Evolutionary conservation across 2,888 invertebrate genomes (phyloP).

Genomic region (Alcis repandata): DNA sequence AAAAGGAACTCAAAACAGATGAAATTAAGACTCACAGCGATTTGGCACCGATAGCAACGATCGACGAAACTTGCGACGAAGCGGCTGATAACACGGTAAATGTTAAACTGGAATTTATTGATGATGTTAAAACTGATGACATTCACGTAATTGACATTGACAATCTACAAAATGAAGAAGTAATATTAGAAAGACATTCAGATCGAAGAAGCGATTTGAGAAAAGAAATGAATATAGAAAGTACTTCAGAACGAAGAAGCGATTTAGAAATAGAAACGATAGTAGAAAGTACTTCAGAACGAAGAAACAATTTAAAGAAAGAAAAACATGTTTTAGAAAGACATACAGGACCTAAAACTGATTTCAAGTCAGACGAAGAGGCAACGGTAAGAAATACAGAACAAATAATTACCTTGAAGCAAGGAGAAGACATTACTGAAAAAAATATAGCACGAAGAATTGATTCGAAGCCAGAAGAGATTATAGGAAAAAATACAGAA

Average conservation of each 20-base stretch:
- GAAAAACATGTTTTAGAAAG: constrained; percentile 17
- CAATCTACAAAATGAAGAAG: constrained; percentile 30
- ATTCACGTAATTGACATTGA: constrained; percentile 50
- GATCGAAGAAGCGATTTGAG: not conserved
- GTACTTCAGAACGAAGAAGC: constrained; percentile 26
- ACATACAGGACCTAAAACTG: constrained; percentile 1
- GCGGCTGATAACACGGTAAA: constrained; percentile 54
- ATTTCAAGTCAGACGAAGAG: not conserved
- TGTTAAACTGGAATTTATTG: constrained; percentile 67
- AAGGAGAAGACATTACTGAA: no score
- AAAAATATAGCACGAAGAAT: constrained; percentile 18
- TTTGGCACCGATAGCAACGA: constrained; percentile 78
- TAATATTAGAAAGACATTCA: not conserved
- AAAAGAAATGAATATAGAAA: constrained; percentile 35
- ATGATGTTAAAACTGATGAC: constrained; percentile 67
- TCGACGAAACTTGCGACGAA: constrained; percentile 76
- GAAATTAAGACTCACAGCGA: constrained; percentile 63
- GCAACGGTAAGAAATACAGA: constrained; percentile 27
- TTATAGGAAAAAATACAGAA: no score
- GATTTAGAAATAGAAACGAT: constrained; percentile 32
- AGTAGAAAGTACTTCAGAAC: constrained; percentile 32
- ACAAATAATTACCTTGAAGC: constrained; percentile 35
- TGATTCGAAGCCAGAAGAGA: not conserved
- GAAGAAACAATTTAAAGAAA: not conserved
- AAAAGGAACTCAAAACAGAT: constrained; percentile 62